Base-by-base conservation (phyloP, 2,888 invertebrate species). In the Agrotis segetum region DNA sequence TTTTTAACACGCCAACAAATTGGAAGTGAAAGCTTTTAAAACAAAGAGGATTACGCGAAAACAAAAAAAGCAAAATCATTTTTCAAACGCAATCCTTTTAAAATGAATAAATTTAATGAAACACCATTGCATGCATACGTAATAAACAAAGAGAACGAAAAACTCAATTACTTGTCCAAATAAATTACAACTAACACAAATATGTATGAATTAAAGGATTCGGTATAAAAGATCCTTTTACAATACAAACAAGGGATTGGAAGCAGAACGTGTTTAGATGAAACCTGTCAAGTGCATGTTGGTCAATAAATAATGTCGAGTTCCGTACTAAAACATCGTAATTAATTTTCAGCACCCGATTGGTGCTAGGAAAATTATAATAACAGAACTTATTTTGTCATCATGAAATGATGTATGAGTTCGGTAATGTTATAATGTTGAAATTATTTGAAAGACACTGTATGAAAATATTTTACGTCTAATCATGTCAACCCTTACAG, bases 91-190 rank as follows among this genome's bases (percentile, higher is more conserved):
- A 19, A 29, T 53, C 65, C 68, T 19, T 67, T 80, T 16, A 66
- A 78, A 73, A 63, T 58, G 49, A 58, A 69, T 21, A 11, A 71
- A 59, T n/a, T n/a, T n/a, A 34, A 66, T 71, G 63, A 74, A 77
- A 61, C 56, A 50, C 65, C 56, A 62, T 68, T 53, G 44, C 60
- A 56, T 63, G 47, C 44, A 46, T 70, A 59, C 55, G 58, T 74
- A 62, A 71, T 68, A 79, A 74, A 68, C 68, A 74, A 70, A 68
- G 60, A 67, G 71, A 58, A 71, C 71, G 76, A 82, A 77, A 53
- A 77, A 53, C 80, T 83, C 88, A 86, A 89, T 89, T 88, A 87
- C 76, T 71, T 75, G 73, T 71, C 71, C 81, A 87, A 85, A 89
- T 84, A 86, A 87, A 88, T 87, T 84, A 84, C 77, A 84, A 80